Conservation (phyloP, 2,113 vertebrate species). For the Haemorhous mexicanus region DNA sequence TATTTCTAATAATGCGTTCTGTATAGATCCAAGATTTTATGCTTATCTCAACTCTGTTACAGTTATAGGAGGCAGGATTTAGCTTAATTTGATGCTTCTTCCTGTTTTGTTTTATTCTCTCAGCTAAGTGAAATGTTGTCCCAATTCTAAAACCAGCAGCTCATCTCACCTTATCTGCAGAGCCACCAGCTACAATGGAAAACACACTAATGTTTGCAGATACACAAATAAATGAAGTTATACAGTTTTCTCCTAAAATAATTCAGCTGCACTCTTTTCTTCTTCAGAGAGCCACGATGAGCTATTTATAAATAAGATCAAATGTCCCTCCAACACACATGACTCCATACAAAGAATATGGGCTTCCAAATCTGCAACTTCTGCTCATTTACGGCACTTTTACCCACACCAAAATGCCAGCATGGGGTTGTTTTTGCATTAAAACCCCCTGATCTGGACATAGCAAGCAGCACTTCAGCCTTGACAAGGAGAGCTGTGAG, state of each 20-base stretch:
- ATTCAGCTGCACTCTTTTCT: neutral
- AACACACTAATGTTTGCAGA: neutral
- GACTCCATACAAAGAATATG: neutral
- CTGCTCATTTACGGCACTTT: neutral
- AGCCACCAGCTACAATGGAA: neutral
- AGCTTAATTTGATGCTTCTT: neutral
- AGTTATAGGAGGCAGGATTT: neutral
- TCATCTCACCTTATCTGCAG: neutral
- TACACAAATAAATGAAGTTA: neutral
- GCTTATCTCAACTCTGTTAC: neutral
- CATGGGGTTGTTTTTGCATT: rapidly evolving
- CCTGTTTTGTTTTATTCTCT: neutral
- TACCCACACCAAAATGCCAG: neutral
- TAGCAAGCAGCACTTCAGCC: neutral
- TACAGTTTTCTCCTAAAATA: neutral
- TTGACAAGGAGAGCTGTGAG: neutral
- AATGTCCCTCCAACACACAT: neutral
- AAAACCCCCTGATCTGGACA: neutral
- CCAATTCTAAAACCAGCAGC: neutral
- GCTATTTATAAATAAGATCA: constrained; percentile 43
- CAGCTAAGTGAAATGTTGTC: neutral
- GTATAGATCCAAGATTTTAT: neutral
- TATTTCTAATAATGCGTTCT: neutral
- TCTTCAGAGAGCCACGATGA: neutral
- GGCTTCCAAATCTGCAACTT: neutral